phyloP scores from a whole-genome alignment of 1,140 invertebrate species.

The Zaprionus davidi region DNA sequence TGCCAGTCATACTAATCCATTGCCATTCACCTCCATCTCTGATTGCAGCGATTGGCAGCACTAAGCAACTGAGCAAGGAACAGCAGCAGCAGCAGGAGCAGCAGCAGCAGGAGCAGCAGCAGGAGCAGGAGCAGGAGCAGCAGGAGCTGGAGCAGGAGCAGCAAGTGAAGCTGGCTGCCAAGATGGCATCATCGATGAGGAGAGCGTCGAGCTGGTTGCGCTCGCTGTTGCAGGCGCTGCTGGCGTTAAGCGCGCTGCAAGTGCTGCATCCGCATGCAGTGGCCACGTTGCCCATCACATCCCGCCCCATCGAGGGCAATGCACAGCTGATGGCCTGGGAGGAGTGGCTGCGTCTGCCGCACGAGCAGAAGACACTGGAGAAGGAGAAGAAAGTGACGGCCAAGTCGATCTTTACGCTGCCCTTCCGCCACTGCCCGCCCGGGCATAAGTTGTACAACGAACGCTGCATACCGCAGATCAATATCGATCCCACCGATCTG shows the following conservation, averaged over 20 bases:
- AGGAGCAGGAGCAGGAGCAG: not conserved
- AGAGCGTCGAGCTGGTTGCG: constrained; percentile 21
- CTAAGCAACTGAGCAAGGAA: constrained; percentile 2
- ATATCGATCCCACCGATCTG: constrained; percentile 65
- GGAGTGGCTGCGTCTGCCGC: constrained; percentile 72
- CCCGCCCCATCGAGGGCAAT: constrained; percentile 79
- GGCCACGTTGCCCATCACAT: constrained; percentile 73
- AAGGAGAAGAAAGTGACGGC: constrained; percentile 81
- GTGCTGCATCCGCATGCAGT: not conserved
- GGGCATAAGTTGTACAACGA: constrained; percentile 67
- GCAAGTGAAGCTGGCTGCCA: constrained; percentile 3
- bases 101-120: not conserved
- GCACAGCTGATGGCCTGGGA: constrained; percentile 79
- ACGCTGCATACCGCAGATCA: constrained; percentile 69
- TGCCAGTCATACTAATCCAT: constrained; percentile 23
- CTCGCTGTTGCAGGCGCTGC: constrained; percentile 23
- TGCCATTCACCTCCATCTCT: constrained; percentile 4
- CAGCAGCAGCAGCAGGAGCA: not conserved
- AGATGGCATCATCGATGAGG: constrained; percentile 35
- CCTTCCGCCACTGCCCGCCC: constrained; percentile 66
- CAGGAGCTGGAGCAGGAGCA: not conserved
- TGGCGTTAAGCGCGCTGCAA: constrained; percentile 28
- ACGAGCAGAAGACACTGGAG: constrained; percentile 61
- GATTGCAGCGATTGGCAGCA: constrained; percentile 35
- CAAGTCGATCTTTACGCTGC: constrained; percentile 80